Percentiles rank a stretch among this genome's conserved stretches.
phyloP scores from a whole-genome alignment of 2,888 invertebrate genomes.

The Eristalinus sepulchralis region DNA sequence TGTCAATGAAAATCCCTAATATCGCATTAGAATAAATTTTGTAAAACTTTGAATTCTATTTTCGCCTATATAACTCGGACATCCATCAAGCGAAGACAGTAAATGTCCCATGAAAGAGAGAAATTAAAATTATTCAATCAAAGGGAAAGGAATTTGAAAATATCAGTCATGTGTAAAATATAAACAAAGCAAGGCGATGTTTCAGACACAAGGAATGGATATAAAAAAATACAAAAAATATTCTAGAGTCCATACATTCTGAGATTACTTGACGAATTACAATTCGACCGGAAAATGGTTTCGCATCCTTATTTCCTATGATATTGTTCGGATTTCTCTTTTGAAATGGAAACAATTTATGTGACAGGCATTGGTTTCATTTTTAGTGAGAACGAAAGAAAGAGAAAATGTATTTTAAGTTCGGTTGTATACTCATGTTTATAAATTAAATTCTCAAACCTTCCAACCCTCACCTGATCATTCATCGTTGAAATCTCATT shows the following conservation, averaged over 20 bases:
- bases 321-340: conserved; percentile 67
- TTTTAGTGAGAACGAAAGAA: conserved; percentile 33
- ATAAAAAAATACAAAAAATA: conserved; percentile 7
- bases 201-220: background rate
- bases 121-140: conserved; percentile 62
- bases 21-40: conserved; percentile 30
- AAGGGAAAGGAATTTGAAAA: conserved; percentile 52
- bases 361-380: conserved; percentile 68
- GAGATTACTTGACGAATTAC: conserved; percentile 71
- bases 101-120: conserved; percentile 45
- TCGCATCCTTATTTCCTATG: conserved; percentile 69
- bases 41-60: conserved; percentile 44
- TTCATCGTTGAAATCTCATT: conserved; percentile 85
- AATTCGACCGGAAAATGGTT: conserved; percentile 71
- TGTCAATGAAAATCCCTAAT: conserved; percentile 1
- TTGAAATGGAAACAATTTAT: conserved; percentile 71
- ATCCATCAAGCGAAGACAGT: conserved; percentile 33
- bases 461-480: conserved; percentile 83
- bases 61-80: conserved; percentile 12
- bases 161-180: conserved; percentile 62
- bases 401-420: conserved; percentile 48
- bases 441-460: conserved; percentile 70
- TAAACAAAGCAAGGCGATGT: conserved; percentile 47
- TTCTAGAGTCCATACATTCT: conserved; percentile 57
- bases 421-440: conserved; percentile 65